These are phyloP conservation scores for Phylloscopus whistleri DNA, from an alignment of 2,113 vertebrate species.

Conservation along the genomic window DNA sequence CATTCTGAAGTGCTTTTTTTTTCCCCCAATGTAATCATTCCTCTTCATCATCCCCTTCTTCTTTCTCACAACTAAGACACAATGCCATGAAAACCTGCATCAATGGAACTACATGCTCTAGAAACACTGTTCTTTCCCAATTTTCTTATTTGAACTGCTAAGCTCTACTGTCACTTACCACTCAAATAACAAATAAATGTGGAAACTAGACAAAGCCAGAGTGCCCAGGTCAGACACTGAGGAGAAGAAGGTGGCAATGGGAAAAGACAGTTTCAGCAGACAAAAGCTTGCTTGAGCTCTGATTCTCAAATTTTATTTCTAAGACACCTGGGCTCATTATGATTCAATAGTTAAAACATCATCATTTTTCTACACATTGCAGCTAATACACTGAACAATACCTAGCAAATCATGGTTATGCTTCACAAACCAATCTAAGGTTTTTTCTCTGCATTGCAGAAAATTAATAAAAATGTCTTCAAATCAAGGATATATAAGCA, in stretches of 20 bases:
- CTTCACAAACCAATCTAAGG: background rate
- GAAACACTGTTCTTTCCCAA: background rate
- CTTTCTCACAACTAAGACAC: background rate
- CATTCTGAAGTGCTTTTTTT: background rate
- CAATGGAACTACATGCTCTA: background rate
- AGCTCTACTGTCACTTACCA: background rate
- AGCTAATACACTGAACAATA: background rate
- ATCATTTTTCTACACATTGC: background rate
- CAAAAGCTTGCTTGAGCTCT: background rate
- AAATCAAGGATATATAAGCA: background rate
- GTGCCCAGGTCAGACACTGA: background rate
- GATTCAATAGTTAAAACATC: background rate
- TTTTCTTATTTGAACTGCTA: background rate
- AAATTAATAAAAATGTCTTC: background rate
- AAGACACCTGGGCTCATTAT: background rate
- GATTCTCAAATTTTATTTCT: background rate
- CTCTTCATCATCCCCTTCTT: background rate
- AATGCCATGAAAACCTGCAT: background rate
- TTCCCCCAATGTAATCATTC: fast-evolving
- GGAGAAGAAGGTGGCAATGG: background rate
- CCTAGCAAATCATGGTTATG: background rate
- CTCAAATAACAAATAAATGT: background rate
- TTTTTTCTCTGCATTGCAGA: background rate
- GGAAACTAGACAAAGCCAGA: background rate
- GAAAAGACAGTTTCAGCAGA: background rate